Base-by-base conservation (phyloP, 2,888 invertebrate genomes). In the Sphinx pinastri region DNA sequence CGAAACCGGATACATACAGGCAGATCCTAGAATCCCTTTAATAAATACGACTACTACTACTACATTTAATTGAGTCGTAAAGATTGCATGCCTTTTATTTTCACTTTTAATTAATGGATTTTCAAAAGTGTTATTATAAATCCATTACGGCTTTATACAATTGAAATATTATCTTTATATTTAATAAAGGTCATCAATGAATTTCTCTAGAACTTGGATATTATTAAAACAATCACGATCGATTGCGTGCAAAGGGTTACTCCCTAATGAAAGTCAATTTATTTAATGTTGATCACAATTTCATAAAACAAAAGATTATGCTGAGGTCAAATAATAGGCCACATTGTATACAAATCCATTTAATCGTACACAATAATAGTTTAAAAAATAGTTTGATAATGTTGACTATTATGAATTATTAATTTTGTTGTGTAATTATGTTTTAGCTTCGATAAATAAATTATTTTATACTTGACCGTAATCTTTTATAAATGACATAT, bases 161-260 rank as follows among this genome's bases (percentile, higher is more conserved):
- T 71, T 45, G 52, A 7, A 68, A 70, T 72, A 71, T 47, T 72
- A 71, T 75, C 75, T 71, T 77, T 79, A 79, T 77, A 76, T 70
- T 75, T 75, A 72, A 68, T 70, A 70, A 73, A 76, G 78, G 80
- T 75, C 71, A 70, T 49, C 55, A 12, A 66, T 38, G 8, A 68
- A 59, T 60, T 73, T 63, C 63, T 25, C 47, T 12, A 63, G 63
- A 63, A 63, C 7, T 63, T 63, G 2, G 63, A 19, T 49, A 19
- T 12, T 63, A 47, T 13, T 49, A 63, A 19, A 49, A 47, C 12
- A 19, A 10, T 49, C 63, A 63, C 58, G 49, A 63, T 55, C 63
- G 14, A 45, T 58, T 12, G 63, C 47, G 71, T 71, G 73, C 10
- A n/a, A 14, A 58, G 16, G 58, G 47, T 49, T 19, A 1, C 47